Percentiles rank a stretch among this genome's conserved stretches.
Evolutionary conservation across 2,797 vertebrate genomes (phyloP).

Genomic region (Microctenopoma stevenorrisi): DNA sequence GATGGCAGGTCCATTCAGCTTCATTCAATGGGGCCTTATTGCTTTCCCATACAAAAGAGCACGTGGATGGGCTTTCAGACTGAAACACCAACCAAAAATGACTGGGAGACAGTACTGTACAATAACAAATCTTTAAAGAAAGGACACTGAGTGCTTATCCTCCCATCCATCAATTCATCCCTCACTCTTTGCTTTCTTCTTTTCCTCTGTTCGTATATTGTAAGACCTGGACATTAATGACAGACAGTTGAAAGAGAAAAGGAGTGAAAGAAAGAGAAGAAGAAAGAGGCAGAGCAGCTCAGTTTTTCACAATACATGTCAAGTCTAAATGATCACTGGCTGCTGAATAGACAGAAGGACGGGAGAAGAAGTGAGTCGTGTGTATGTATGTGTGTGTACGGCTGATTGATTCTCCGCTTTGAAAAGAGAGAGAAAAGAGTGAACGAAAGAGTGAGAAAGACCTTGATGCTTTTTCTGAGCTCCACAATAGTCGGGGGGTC

Average conservation of each 20-base stretch:
- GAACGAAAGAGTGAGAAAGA: slow-evolving; percentile 80
- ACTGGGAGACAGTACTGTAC: slow-evolving; percentile 95
- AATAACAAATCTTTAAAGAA: slow-evolving; percentile 90
- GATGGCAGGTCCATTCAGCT: slow-evolving; percentile 96
- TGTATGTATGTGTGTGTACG: slow-evolving; percentile 70
- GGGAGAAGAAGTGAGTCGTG: slow-evolving; percentile 79
- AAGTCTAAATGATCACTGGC: slow-evolving; percentile 98
- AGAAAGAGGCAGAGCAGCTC: slow-evolving; percentile 89
- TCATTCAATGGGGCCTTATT: slow-evolving; percentile 98
- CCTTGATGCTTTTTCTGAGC: slow-evolving; percentile 91
- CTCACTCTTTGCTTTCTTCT: slow-evolving; percentile 88
- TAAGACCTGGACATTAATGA: slow-evolving; percentile 96
- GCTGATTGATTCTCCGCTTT: slow-evolving; percentile 96
- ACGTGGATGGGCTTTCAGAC: slow-evolving; percentile 97
- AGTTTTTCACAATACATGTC: slow-evolving; percentile 97
- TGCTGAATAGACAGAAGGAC: slow-evolving; percentile 92
- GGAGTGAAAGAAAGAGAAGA: slow-evolving; percentile 78
- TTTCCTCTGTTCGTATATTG: slow-evolving; percentile 81
- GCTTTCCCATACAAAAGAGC: slow-evolving; percentile 97
- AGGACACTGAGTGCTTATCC: slow-evolving; percentile 94
- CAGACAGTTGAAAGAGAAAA: slow-evolving; percentile 87
- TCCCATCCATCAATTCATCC: slow-evolving; percentile 88
- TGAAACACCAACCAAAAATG: slow-evolving; percentile 98
- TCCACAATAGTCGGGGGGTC: slow-evolving; percentile 88
- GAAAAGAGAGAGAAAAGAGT: slow-evolving; percentile 85